A percentile compares a stretch with the other conserved stretches of the same genome.
phyloP scores from a whole-genome alignment of 2,113 vertebrate genomes.

The Beaufortia kweichowensis region DNA sequence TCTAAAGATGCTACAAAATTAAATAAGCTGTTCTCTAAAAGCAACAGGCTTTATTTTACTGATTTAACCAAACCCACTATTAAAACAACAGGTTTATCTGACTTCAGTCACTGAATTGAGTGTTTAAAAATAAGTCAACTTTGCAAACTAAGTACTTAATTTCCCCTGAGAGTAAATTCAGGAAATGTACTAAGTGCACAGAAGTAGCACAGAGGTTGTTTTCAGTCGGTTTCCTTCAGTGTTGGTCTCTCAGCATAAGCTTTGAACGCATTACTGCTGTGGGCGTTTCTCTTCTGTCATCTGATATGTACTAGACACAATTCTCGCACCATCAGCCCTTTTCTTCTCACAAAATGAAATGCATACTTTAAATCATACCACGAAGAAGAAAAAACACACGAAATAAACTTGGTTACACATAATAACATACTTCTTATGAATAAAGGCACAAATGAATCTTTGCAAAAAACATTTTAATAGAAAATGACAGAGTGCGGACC shows the following conservation, averaged over 20 bases:
- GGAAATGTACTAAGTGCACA: background rate
- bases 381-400: background rate
- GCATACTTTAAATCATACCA: slow-evolving; percentile 43
- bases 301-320: slow-evolving; percentile 22
- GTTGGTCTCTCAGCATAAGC: slow-evolving; percentile 11
- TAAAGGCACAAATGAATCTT: no score
- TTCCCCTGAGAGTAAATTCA: background rate
- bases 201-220: background rate
- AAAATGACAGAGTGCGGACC: background rate
- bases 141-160: background rate
- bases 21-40: background rate
- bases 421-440: no score
- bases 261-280: slow-evolving; percentile 15
- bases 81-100: background rate
- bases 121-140: no score
- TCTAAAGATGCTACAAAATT: no score
- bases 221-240: background rate
- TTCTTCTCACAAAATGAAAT: slow-evolving; percentile 10
- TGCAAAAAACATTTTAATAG: background rate
- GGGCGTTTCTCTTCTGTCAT: slow-evolving; percentile 35
- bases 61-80: background rate
- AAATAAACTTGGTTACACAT: background rate
- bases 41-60: background rate
- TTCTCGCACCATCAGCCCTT: slow-evolving; percentile 30
- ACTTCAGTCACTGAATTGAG: background rate